Evolutionary conservation across 2,797 vertebrate species (phyloP), one percentile per base, ranked within the genome.

Genomic region (Molossus molossus): DNA sequence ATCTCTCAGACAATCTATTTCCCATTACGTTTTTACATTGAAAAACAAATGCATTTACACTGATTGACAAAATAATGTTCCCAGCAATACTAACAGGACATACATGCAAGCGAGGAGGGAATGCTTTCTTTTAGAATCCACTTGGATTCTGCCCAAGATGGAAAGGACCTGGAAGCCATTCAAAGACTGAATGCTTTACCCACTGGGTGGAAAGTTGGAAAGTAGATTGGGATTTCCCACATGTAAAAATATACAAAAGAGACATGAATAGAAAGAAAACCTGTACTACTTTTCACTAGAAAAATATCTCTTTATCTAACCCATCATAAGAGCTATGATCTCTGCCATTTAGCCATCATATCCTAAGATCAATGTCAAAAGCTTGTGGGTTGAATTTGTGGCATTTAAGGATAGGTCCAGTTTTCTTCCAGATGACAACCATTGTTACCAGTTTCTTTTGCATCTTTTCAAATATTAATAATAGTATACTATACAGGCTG

Each of bases 111-210:
- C 29, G 76, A n/a, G 17, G 6, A 88, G 10, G 20, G 33, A 64
- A 75, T 75, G 70, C n/a, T 57, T 86, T 86, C 40, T 79, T 53
- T 80, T 67, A 40, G 57, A 65, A 37, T 84, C 15, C 20, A 11
- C 58, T 40, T 87, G 85, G 64, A 80, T 48, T 95, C 88, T 84
- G 81, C 23, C 76, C 88, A 83, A 69, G 94, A 45, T 53, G 62
- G 92, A 95, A 92, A 96, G 75, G 29, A 91, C 81, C 84, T 96
- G 89, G 95, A 87, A 92, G 65, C 29, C 40, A 65, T 90, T 76
- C 81, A 80, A 57, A 96, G 83, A 55, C n/a, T 83, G 21, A 45
- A 18, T 73, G 79, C 23, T 18, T 62, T 70, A 17, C 50, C 72
- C 87, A 11, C 9, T 84, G 25, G 65, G 18, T 55, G 23, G 57